phyloP scores from a whole-genome alignment of 2,797 vertebrate species.

The Luscinia megarhynchos region DNA sequence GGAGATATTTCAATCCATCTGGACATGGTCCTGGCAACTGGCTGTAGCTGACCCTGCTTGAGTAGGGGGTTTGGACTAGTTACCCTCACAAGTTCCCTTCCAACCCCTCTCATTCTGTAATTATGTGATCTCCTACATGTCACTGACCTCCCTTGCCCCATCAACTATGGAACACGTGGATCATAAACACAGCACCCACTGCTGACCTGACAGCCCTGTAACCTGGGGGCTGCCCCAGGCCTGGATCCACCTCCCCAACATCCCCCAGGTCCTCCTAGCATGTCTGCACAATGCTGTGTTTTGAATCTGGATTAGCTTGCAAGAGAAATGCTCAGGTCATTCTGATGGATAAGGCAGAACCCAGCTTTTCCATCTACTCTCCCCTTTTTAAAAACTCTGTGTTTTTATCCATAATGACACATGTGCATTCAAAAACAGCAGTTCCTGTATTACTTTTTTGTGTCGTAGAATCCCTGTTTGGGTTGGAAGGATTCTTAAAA shows the following conservation, averaged over 20 bases:
- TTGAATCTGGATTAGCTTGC: not conserved
- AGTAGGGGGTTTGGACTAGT: accelerated
- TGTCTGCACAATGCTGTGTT: not conserved
- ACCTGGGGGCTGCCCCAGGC: not conserved
- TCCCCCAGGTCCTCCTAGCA: not conserved
- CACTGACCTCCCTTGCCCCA: not conserved
- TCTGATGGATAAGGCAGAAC: not conserved
- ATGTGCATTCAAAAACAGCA: not conserved
- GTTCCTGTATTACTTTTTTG: not conserved
- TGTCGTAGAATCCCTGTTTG: not conserved
- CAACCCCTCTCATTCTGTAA: not conserved
- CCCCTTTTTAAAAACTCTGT: not conserved
- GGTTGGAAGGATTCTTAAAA: not conserved
- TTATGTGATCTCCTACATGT: not conserved
- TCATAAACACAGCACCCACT: not conserved
- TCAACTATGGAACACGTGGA: not conserved
- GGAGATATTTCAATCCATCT: not conserved
- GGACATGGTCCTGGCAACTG: not conserved
- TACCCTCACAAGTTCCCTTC: not conserved
- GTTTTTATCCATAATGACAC: not conserved
- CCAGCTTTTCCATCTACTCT: not conserved
- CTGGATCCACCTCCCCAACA: accelerated
- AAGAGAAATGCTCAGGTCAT: not conserved
- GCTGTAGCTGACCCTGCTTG: not conserved
- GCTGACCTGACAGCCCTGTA: not conserved